Evolutionary conservation across 2,113 vertebrate genomes (phyloP), one percentile per base, ranked within the genome.

Genomic region (Tauraco erythrolophus): DNA sequence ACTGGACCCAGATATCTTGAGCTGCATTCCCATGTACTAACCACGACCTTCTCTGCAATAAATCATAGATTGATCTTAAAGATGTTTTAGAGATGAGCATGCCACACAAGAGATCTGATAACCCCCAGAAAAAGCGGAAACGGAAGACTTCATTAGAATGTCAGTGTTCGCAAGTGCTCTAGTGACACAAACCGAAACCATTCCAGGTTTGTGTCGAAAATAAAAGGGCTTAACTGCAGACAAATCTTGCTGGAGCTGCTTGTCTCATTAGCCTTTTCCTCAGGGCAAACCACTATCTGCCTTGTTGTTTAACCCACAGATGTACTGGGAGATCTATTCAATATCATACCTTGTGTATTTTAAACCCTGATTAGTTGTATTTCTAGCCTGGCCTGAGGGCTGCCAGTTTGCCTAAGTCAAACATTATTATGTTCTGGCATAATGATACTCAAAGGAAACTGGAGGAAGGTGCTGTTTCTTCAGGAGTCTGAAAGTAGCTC

Each of bases 241-340:
- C 11, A 83, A 83, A 83, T 74, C 78, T 93, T 72, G 16, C 43
- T 71, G 61, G 35, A 48, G 9, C 8, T 58, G 3, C 35, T 84
- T 89, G 35, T 78, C 43, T 74, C 83, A 60, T 68, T 92, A 71
- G 33, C 56, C 31, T 84, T 95, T 95, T 92, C 65, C 65, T 92
- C 39, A 41, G 80, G 76, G 35, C 10, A 91, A 84, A 84, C 8
- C 33, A 48, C 45, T 82, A 50, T 71, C 45, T 74, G 45, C 19
- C 48, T 78, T 60, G 33, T 15, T 69, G 21, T 75, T 84, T 91
- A 84, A 89, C 33, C 27, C 54, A 71, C 14, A 94, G 80, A 84
- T 71, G 76, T 27, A 24, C n/a, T 68, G 30, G 71, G 15, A 75
- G 14, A 75, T 71, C 68, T 48, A 69, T 48, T 71, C 57, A 48